Evolutionary conservation across 2,888 invertebrate genomes (phyloP), one percentile per base, ranked within the genome.

Genomic region (Drepana falcataria): DNA sequence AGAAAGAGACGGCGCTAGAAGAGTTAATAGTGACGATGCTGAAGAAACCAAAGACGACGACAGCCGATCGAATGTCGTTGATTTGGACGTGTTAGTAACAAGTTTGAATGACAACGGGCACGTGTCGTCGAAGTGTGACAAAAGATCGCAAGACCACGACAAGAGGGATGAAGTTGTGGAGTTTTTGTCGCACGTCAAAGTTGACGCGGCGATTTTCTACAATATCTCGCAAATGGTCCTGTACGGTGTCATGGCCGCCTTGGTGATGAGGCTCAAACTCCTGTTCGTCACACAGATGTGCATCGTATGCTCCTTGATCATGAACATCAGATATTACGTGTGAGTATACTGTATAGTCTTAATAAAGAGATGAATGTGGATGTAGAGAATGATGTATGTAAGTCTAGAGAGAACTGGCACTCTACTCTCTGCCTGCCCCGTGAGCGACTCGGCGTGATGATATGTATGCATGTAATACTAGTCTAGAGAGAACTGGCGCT

Each of bases 251-350:
- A 94, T 96, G 95, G 95, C 96, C n/a, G 75, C 87, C 1, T 77
- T 96, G 7, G 93, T 96, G 4, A 96, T 96, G 95, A 85, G 96
- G 21, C 77, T 96, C 51, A 96, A 96, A 72, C 77, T 96, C 53
- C 93, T 96, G 66, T 93, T 95, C 79, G 95, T 95, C 0, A 95
- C 96, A 0, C 96, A 96, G 66, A 81, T 96, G 69, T 96, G 96
- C 75, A 91, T 97, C 1, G 85, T 96, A 2, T 92, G 94, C 0
- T 94, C 96, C 0, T 80, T 96, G 2, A 79, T 95, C 33, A 93
- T 94, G 58, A 90, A 92, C 61, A 91, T 89, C 71, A 92, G 93
- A 79, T 93, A 92, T 80, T 89, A 91, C 60, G 82, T 88, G 80
- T 89, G 33, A 85, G 85, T 81, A 63, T 60, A 3, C 7, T 49